Base-by-base conservation (phyloP, 1,140 invertebrate species). In the Hetaerina americana region DNA sequence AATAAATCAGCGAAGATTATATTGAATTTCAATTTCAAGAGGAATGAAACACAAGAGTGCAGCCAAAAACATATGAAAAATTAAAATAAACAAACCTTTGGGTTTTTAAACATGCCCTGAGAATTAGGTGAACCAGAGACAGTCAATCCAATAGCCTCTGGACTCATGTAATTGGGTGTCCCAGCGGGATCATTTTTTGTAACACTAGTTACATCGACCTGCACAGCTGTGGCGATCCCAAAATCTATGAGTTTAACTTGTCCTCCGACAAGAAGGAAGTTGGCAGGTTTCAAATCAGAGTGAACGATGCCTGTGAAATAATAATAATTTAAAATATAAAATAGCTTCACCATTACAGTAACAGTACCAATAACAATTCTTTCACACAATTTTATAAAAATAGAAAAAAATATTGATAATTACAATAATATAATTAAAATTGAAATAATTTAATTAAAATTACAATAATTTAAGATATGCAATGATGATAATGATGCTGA, bases 161-260 rank as follows among this genome's bases (percentile, higher is more conserved):
- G 97, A 81, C 94, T 96, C 80, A 98, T 98, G 80, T 96, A 98
- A 81, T 96, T 97, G 76, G 94, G 89, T 0, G 96, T 98, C 27
- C 97, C 96, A 57, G 88, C 86, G 68, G 87, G 88, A 70, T 87
- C 86, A 74, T 91, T 88, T 79, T 93, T 94, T 18, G 93, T 84
- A 31, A 98, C 91, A 77, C 92, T 94, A 0, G 96, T 98, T 79
- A 90, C 90, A 78, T 98, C 95, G 66, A 87, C 84, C 76, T 93
- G 89, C 69, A 99, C 86, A 69, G 89, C 89, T 68, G 93, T 93
- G n/a, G 97, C 92, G 76, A 99, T 99, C 26, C 96, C 97, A 84
- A 99, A 99, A 83, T 99, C 97, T 74, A 99, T 99, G 26, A 99
- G 82, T 83, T 98, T 99, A 5, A 99, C 80, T 68, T 89, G 85